Percentiles rank a stretch among this genome's conserved stretches.
These are phyloP conservation scores for Calcarius ornatus DNA, from an alignment of 2,113 vertebrate species.

Conservation along the genomic window DNA sequence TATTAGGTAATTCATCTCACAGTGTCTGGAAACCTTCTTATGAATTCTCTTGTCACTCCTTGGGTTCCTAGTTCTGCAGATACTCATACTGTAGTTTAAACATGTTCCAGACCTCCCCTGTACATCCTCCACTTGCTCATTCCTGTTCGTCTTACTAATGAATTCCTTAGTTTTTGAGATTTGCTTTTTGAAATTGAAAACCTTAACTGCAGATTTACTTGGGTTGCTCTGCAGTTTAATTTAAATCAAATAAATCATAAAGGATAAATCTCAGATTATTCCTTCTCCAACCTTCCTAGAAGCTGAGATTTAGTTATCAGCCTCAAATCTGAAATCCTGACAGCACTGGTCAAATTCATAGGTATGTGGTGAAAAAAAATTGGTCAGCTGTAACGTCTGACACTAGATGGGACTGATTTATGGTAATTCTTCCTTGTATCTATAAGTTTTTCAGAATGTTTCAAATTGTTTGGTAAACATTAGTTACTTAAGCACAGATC, in stretches of 20 bases:
- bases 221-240: background rate
- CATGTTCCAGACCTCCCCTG: constrained; percentile 42
- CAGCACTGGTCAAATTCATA: background rate
- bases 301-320: background rate
- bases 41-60: constrained; percentile 40
- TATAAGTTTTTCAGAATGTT: background rate
- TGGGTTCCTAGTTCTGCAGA: constrained; percentile 24
- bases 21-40: constrained; percentile 53
- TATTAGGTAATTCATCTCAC: constrained; percentile 37
- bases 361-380: background rate
- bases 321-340: background rate
- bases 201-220: constrained; percentile 28
- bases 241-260: constrained; percentile 36
- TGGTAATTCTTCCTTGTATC: background rate
- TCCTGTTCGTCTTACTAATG: constrained; percentile 16
- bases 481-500: background rate
- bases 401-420: background rate
- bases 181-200: constrained; percentile 49
- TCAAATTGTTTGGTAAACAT: background rate
- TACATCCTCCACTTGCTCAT: background rate
- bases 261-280: constrained; percentile 25
- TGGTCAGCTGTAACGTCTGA: background rate
- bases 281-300: background rate
- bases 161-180: constrained; percentile 23
- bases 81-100: constrained; percentile 20